These are phyloP conservation scores for Mesitornis unicolor DNA, from an alignment of 2,113 vertebrate species.

Conservation along the genomic window DNA sequence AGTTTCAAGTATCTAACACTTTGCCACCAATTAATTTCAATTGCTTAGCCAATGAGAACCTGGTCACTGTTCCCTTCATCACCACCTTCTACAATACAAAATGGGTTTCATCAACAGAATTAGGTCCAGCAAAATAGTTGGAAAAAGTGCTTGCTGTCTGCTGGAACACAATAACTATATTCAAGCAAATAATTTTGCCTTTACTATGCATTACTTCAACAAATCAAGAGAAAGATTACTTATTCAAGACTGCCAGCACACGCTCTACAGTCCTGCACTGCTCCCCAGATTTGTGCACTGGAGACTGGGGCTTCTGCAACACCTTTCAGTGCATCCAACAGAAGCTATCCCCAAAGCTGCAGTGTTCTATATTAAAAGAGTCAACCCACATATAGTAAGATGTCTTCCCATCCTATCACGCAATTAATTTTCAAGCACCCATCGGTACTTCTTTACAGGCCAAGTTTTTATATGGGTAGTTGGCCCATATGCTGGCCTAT, in stretches of 20 bases:
- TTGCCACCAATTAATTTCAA: background rate
- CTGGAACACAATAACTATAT: background rate
- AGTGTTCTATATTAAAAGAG: background rate
- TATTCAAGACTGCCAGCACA: background rate
- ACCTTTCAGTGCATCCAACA: background rate
- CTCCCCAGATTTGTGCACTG: background rate
- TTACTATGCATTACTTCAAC: background rate
- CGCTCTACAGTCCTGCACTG: background rate
- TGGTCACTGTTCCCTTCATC: background rate
- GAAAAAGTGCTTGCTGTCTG: background rate
- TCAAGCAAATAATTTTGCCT: background rate
- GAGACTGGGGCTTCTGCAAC: background rate
- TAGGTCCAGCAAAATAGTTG: background rate
- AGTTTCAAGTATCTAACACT: background rate
- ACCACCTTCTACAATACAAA: background rate
- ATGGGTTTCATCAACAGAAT: background rate
- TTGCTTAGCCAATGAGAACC: background rate
- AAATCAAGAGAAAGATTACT: background rate
- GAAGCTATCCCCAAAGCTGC: background rate
- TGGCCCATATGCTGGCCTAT: fast-evolving
- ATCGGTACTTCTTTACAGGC: background rate
- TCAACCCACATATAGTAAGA: background rate
- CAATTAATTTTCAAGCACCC: background rate
- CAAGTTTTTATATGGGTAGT: background rate
- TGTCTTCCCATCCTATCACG: background rate